Conservation (phyloP, 2,113 vertebrate species). For the Sisor rabdophorus region DNA sequence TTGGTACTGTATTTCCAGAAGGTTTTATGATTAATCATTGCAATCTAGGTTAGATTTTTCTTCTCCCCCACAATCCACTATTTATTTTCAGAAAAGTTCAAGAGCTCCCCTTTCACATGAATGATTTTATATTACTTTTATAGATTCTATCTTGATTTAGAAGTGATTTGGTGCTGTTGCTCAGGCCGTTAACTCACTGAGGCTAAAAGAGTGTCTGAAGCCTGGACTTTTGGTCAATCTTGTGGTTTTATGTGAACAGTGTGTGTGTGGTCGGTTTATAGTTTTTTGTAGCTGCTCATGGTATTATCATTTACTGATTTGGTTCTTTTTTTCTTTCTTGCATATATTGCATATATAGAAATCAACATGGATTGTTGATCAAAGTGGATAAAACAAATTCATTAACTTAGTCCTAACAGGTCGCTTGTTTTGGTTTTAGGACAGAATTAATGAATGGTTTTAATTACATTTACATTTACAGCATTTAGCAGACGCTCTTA, state of each 20-base stretch:
- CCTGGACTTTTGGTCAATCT: background rate
- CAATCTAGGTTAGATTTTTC: background rate
- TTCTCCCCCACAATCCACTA: background rate
- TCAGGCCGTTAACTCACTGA: background rate
- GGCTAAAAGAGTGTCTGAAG: background rate
- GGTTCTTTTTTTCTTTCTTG: background rate
- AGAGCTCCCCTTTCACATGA: background rate
- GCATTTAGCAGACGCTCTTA: no score
- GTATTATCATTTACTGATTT: background rate
- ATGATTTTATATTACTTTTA: constrained; percentile 3
- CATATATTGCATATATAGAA: no score
- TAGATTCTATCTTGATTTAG: constrained; percentile 1
- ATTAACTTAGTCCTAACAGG: no score
- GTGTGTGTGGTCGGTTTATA: background rate
- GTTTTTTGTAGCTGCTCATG: background rate
- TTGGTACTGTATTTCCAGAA: background rate
- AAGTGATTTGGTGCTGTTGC: background rate
- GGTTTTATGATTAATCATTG: constrained; percentile 5
- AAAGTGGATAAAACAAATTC: no score
- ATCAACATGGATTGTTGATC: no score
- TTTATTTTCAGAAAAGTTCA: background rate
- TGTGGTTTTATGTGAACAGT: background rate
- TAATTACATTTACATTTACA: no score
- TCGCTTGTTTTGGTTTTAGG: no score
- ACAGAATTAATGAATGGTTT: no score